Evolutionary conservation across 1,140 invertebrate species (phyloP).

Genomic region (Nephila pilipes): DNA sequence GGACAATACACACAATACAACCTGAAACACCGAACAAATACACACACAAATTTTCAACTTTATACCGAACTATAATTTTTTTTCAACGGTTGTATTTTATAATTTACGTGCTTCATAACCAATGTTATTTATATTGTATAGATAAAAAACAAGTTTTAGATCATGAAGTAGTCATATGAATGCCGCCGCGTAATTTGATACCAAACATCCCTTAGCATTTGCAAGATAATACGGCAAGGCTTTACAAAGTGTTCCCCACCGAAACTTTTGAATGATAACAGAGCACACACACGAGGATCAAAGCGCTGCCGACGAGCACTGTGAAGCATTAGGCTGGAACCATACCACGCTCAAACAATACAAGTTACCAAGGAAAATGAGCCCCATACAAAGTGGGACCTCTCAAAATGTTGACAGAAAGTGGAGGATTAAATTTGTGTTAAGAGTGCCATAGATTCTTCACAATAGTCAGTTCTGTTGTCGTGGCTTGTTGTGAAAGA

Average conservation of each 20-base stretch:
- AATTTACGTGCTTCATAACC: no score
- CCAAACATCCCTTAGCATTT: not conserved
- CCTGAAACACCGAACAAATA: no score
- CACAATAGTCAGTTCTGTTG: not conserved
- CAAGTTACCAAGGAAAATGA: not conserved
- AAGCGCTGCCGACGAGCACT: constrained; percentile 29
- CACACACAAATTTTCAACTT: no score
- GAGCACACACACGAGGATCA: not conserved
- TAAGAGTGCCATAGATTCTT: constrained; percentile 30
- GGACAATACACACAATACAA: no score
- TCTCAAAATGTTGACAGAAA: constrained; percentile 55
- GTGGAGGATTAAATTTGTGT: constrained; percentile 55
- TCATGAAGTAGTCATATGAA: not conserved
- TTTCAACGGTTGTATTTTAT: no score
- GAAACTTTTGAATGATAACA: constrained; percentile 52
- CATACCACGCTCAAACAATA: constrained; percentile 54
- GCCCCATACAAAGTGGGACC: constrained; percentile 37
- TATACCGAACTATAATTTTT: no score
- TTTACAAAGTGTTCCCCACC: constrained; percentile 28
- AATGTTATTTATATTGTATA: no score
- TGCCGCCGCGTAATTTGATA: not conserved
- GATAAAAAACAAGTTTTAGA: no score
- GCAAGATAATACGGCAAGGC: constrained; percentile 32
- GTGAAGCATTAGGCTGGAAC: constrained; percentile 3
- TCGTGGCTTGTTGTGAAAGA: constrained; percentile 14